Percentiles rank a stretch among this genome's conserved stretches.
phyloP scores from a whole-genome alignment of 1,140 invertebrate species.

The Mya arenaria region DNA sequence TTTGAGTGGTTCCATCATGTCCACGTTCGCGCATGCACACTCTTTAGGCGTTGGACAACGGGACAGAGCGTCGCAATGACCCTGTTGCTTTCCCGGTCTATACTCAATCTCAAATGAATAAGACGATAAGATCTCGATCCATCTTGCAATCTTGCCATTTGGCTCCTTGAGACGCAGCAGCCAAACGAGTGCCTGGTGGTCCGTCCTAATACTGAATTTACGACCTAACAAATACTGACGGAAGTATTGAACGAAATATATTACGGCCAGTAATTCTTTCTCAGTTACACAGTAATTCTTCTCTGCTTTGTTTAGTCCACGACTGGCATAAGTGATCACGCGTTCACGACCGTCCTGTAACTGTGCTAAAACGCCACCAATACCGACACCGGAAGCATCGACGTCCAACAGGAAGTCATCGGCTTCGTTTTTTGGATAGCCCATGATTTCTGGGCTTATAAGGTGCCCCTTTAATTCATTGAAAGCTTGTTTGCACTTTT shows the following conservation, averaged over 20 bases:
- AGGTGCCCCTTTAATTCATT: not conserved
- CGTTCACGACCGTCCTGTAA: conserved; percentile 55
- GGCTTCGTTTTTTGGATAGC: conserved; percentile 63
- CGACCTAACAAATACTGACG: not conserved
- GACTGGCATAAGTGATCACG: conserved; percentile 3
- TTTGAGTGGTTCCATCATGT: not conserved
- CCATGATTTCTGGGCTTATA: conserved; percentile 54
- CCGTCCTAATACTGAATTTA: not conserved
- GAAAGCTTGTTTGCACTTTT: conserved; percentile 45
- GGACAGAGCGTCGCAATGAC: not conserved
- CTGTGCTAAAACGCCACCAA: conserved; percentile 78
- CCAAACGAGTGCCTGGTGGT: not conserved
- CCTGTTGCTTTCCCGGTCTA: conserved; percentile 40
- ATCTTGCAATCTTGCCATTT: conserved; percentile 44
- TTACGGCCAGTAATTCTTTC: not conserved
- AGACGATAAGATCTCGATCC: conserved; percentile 30
- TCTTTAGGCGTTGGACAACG: not conserved
- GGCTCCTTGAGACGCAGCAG: not conserved
- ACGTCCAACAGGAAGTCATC: conserved; percentile 76
- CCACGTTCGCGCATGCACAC: not conserved
- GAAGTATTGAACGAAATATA: not conserved
- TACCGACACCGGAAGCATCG: conserved; percentile 78
- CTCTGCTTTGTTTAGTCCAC: not conserved
- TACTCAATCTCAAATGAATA: conserved; percentile 53
- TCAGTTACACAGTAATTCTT: conserved; percentile 15